Conservation (phyloP, 1,140 invertebrate genomes). For the Drosophila hydei region DNA sequence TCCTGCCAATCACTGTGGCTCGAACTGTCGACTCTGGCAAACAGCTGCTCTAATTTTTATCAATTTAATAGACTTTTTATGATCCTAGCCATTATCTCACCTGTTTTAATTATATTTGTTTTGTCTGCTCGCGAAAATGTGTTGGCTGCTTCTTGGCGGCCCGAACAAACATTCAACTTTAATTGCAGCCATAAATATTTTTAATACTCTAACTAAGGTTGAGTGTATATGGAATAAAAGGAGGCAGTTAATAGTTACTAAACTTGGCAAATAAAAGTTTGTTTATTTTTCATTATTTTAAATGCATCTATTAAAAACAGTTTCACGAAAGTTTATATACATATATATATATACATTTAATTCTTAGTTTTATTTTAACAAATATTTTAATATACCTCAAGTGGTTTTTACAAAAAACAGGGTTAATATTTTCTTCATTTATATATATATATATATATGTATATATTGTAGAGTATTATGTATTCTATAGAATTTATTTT, state of each 20-base stretch:
- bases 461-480: constrained; percentile 1
- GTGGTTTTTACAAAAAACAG: too few relatives aligned
- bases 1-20: constrained; percentile 34
- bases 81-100: constrained; percentile 37
- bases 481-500: background rate
- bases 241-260: background rate
- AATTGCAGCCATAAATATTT: constrained; percentile 70
- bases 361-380: too few relatives aligned
- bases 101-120: constrained; percentile 71
- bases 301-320: too few relatives aligned
- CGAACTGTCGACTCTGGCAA: constrained; percentile 11
- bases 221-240: background rate
- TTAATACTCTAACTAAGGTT: background rate
- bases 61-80: constrained; percentile 53
- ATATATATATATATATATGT: too few relatives aligned
- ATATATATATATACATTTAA: too few relatives aligned
- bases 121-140: constrained; percentile 64
- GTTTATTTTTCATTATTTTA: background rate
- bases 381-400: too few relatives aligned
- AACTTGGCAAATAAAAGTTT: background rate
- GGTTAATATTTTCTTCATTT: too few relatives aligned
- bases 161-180: constrained; percentile 64
- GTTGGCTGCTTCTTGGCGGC: constrained; percentile 58
- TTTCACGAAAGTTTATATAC: too few relatives aligned
- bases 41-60: constrained; percentile 33